These are phyloP conservation scores for Megalops cyprinoides DNA, from an alignment of 2,797 vertebrate species.

Conservation along the genomic window DNA sequence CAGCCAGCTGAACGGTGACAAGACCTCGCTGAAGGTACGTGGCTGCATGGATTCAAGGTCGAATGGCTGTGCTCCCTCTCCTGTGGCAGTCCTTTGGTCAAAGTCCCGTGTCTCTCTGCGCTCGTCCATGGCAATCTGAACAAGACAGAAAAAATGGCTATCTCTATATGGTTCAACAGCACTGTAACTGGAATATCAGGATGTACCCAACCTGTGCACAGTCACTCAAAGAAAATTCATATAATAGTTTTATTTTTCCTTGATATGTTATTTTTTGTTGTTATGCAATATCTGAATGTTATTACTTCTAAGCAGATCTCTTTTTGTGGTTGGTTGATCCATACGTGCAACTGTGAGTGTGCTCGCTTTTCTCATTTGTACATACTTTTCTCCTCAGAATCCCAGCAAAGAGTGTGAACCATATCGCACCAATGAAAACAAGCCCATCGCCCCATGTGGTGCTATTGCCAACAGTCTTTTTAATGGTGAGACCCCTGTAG, in stretches of 20 bases:
- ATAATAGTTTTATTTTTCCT: not conserved
- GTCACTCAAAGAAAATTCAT: not conserved
- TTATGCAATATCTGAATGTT: no score
- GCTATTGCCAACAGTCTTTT: constrained; percentile 99
- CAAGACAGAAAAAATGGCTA: not conserved
- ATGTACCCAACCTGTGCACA: no score
- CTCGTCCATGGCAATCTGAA: no score
- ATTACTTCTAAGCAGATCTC: not conserved
- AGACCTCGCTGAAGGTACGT: constrained; percentile 78
- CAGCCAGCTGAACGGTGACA: constrained; percentile 91
- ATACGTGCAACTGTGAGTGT: no score
- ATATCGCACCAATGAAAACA: constrained; percentile 79
- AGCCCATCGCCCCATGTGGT: constrained; percentile 92
- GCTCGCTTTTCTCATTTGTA: constrained; percentile 24
- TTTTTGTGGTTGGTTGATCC: not conserved
- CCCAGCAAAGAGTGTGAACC: constrained; percentile 97
- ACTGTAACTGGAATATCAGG: no score
- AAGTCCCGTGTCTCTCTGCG: not conserved
- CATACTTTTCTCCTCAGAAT: constrained; percentile 63
- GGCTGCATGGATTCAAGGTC: not conserved
- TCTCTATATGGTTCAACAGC: not conserved
- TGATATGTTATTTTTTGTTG: not conserved
- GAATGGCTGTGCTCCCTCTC: not conserved
- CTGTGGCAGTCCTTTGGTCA: not conserved
- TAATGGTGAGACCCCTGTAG: constrained; percentile 80